Percentiles rank a stretch among this genome's conserved stretches.
phyloP scores from a whole-genome alignment of 2,113 vertebrate species.

The Gopherus evgoodei region DNA sequence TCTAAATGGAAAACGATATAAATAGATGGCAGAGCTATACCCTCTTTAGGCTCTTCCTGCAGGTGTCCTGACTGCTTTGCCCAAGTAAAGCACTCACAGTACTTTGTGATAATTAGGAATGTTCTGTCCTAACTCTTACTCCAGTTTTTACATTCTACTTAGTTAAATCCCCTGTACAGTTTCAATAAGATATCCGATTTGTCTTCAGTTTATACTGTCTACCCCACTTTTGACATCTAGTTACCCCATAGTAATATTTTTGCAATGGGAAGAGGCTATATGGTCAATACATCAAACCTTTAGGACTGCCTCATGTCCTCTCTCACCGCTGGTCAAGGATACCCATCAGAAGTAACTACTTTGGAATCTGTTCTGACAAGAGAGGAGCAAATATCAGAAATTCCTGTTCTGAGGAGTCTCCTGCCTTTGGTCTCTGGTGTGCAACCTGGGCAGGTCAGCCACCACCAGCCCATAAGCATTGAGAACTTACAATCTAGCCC shows the following conservation, averaged over 20 bases:
- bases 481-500: constrained; percentile 27
- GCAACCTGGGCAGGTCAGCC: constrained; percentile 40
- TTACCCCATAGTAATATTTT: not conserved
- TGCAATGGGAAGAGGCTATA: not conserved
- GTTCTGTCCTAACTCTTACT: not conserved
- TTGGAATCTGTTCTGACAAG: not conserved
- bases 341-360: not conserved
- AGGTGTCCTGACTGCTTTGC: not conserved
- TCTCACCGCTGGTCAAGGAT: not conserved
- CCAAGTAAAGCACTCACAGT: not conserved
- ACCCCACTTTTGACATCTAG: not conserved
- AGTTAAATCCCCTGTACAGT: not conserved
- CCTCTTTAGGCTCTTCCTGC: not conserved
- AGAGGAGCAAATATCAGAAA: not conserved
- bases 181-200: not conserved
- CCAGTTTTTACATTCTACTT: not conserved
- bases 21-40: not conserved
- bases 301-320: not conserved
- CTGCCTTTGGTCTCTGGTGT: constrained; percentile 38
- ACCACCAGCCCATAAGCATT: not conserved
- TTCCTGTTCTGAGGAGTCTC: not conserved
- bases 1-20: not conserved
- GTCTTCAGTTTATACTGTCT: not conserved
- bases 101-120: not conserved
- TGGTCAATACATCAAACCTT: not conserved